Evolutionary conservation across 1,140 invertebrate genomes (phyloP).

Genomic region (Philotrypesis tridentata): DNA sequence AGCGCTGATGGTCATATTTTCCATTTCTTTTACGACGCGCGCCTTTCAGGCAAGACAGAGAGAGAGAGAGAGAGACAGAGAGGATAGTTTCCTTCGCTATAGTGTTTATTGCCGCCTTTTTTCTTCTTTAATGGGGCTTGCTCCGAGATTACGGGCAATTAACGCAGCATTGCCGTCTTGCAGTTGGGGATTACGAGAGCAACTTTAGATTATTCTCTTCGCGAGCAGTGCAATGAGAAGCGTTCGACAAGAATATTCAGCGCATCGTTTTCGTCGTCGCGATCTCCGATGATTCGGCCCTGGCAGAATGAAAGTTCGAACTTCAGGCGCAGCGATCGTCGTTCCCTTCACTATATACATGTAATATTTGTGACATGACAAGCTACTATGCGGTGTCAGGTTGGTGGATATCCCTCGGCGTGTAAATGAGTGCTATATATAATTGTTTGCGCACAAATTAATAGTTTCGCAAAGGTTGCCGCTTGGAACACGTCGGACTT

Average conservation of each 20-base stretch:
- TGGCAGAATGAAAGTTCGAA: neutral
- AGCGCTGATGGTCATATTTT: slow-evolving; percentile 19
- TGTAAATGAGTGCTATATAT: neutral
- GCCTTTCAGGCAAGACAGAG: neutral
- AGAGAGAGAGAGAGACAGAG: neutral
- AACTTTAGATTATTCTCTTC: too few species aligned
- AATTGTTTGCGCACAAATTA: slow-evolving; percentile 30
- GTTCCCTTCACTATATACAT: neutral
- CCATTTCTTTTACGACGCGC: slow-evolving; percentile 22
- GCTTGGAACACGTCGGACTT: neutral
- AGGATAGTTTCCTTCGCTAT: neutral
- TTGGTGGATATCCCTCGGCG: neutral
- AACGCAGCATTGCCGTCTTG: neutral
- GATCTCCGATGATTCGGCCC: neutral
- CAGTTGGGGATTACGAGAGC: too few species aligned
- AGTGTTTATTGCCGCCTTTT: neutral
- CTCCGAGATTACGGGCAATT: neutral
- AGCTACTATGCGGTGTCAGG: neutral
- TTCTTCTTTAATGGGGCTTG: neutral
- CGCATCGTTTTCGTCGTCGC: too few species aligned
- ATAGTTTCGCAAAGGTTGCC: slow-evolving; percentile 15
- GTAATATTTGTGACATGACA: neutral
- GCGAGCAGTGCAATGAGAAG: too few species aligned
- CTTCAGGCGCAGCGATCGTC: neutral
- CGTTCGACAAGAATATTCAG: too few species aligned